Evolutionary conservation across 2,888 invertebrate genomes (phyloP), one percentile per base, ranked within the genome.

Genomic region (Oligia strigilis): DNA sequence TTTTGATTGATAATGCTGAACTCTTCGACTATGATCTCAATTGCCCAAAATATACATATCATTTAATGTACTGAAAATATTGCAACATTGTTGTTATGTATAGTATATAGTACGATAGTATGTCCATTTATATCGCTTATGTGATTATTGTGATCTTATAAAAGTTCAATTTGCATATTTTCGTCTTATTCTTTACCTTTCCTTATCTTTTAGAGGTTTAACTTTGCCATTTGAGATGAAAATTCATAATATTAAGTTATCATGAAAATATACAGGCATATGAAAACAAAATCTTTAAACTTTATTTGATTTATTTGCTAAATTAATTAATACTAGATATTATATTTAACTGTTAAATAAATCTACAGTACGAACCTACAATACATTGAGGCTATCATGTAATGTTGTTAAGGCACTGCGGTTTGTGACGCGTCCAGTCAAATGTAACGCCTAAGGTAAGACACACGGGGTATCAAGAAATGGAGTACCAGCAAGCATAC

Each of bases 371-470:
- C 55, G 60, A 77, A 73, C 72, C 77, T 84, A 75, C 86, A 77
- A 83, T 88, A 84, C 67, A 83, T 83, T 87, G 86, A 90, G 76
- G 90, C 79, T 83, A 86, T 75, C 83, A 81, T 74, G 67, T 84
- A 64, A 75, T 65, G 55, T 73, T 70, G 36, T 46, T 72, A 78
- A 78, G 46, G 84, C 88, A 83, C 80, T 81, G 46, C 77, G 55
- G 70, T 72, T 76, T 77, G 73, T 64, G 72, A 74, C 60, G 70
- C 67, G 67, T 62, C 43, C 46, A 52, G 58, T 49, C 29, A 14
- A 43, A 66, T 72, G 19, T 55, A 49, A 71, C 65, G 78, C 82
- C 49, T 19, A 55, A 67, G 52, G 40, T 62, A 67, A 67, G 72
- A 11, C n/a, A 49, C 65, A 62, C 49, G 52, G 64, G 75, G 65